Evolutionary conservation across 1,140 invertebrate species (phyloP).

Genomic region (Heliconius melpomene): DNA sequence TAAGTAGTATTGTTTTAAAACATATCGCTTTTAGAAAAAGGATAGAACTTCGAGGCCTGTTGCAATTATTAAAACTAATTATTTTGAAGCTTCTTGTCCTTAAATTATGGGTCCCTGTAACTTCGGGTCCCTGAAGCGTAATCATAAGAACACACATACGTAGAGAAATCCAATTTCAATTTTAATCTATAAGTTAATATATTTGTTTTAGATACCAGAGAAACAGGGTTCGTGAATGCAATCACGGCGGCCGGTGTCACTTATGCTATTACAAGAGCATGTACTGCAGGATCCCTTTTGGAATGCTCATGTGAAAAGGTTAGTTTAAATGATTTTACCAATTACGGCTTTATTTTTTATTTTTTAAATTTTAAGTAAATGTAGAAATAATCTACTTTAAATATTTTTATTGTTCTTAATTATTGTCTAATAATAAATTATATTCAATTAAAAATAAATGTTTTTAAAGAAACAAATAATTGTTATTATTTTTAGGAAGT

Average conservation of each 20-base stretch:
- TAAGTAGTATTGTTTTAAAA: too few species aligned
- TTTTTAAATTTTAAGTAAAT: too few species aligned
- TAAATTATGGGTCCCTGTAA: too few species aligned
- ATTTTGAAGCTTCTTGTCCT: too few species aligned
- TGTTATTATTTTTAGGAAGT: slow-evolving; percentile 48
- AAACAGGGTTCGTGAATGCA: slow-evolving; percentile 96
- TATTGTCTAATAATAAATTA: neutral
- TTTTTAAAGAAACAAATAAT: neutral
- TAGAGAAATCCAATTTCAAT: neutral
- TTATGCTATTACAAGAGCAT: slow-evolving; percentile 93
- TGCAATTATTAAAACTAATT: too few species aligned
- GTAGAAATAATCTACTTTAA: too few species aligned
- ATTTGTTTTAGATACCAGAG: slow-evolving; percentile 89
- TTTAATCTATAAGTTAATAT: neutral
- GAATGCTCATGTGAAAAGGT: slow-evolving; percentile 93
- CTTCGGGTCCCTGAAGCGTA: too few species aligned
- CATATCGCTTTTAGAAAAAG: too few species aligned
- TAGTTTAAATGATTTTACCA: slow-evolving; percentile 7
- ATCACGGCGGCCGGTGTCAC: slow-evolving; percentile 95
- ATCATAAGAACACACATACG: too few species aligned
- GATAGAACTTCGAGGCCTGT: too few species aligned
- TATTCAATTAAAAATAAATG: neutral
- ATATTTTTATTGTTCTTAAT: too few species aligned
- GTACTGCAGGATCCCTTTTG: slow-evolving; percentile 91
- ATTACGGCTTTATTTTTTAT: neutral